Percentiles rank a stretch among this genome's conserved stretches.
These are phyloP conservation scores for Stylophora pistillata DNA, from an alignment of 64 coral and sea anemone species.

Conservation along the genomic window DNA sequence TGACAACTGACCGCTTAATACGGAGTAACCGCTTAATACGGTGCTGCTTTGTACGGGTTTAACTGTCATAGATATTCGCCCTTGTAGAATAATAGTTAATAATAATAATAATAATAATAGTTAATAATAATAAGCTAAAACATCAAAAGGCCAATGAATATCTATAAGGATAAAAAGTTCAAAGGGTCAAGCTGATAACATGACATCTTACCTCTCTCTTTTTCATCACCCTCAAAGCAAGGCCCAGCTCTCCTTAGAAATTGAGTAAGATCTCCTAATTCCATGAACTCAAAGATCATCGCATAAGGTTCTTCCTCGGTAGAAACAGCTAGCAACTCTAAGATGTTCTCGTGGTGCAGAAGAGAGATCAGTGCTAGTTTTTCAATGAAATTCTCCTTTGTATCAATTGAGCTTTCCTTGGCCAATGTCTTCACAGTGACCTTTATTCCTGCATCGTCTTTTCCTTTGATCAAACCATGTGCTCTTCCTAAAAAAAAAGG, in stretches of 20 bases:
- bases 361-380: slow-evolving; percentile 73
- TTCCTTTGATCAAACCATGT: slow-evolving; percentile 53
- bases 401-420: slow-evolving; percentile 79
- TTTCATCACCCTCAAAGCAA: slow-evolving; percentile 30
- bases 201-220: slow-evolving; percentile 8
- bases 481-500: slow-evolving; percentile 57
- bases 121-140: no score
- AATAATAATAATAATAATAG: no score
- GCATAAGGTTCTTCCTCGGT: slow-evolving; percentile 95
- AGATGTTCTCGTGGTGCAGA: slow-evolving; percentile 84
- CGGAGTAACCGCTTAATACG: no score
- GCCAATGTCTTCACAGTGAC: slow-evolving; percentile 91
- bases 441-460: slow-evolving; percentile 66
- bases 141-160: no score
- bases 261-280: slow-evolving; percentile 85
- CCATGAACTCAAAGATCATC: slow-evolving; percentile 99
- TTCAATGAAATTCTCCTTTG: slow-evolving; percentile 26
- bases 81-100: no score
- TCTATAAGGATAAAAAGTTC: no score
- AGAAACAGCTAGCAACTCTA: slow-evolving; percentile 84
- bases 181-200: no score
- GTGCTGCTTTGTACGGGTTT: no score
- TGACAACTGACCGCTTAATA: no score
- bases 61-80: no score
- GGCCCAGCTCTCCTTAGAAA: slow-evolving; percentile 75